A percentile compares a stretch with the other conserved stretches of the same genome.
Conservation (phyloP, 2,797 vertebrate genomes). For the Anabas testudineus region DNA sequence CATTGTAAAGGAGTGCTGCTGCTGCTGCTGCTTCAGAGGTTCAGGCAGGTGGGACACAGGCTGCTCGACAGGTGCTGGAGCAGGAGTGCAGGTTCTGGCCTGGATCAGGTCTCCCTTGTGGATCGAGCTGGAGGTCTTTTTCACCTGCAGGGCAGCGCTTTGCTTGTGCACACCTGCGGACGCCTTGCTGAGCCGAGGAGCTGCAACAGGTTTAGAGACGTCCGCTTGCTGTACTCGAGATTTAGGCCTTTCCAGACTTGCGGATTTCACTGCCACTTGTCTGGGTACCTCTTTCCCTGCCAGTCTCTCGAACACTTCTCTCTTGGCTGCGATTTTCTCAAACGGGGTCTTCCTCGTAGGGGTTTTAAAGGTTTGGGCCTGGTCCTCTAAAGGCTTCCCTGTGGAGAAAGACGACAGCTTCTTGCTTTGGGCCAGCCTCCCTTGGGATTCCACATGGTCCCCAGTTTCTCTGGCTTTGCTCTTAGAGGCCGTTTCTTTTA, state of each 20-base stretch:
- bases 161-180: constrained; percentile 42
- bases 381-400: constrained; percentile 35
- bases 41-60: constrained; percentile 38
- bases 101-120: constrained; percentile 38
- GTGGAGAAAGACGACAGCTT: constrained; percentile 1
- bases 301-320: constrained; percentile 73
- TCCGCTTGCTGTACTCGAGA: constrained; percentile 43
- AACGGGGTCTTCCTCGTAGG: constrained; percentile 72
- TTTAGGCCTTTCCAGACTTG: constrained; percentile 74
- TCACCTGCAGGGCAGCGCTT: constrained; percentile 37
- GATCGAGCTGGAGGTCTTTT: constrained; percentile 44
- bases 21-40: constrained; percentile 59
- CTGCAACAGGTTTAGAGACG: constrained; percentile 37
- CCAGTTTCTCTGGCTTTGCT: constrained; percentile 39
- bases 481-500: constrained; percentile 48
- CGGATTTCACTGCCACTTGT: constrained; percentile 56
- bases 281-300: constrained; percentile 70
- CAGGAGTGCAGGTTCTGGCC: constrained; percentile 28
- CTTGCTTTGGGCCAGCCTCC: constrained; percentile 7
- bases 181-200: constrained; percentile 40
- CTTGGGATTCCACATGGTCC: constrained; percentile 2
- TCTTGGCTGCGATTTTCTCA: constrained; percentile 74
- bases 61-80: constrained; percentile 40
- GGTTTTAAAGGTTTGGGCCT: constrained; percentile 64
- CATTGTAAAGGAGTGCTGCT: constrained; percentile 78